Evolutionary conservation across 2,797 vertebrate genomes (phyloP).

Genomic region (Hoplostethus atlanticus): DNA sequence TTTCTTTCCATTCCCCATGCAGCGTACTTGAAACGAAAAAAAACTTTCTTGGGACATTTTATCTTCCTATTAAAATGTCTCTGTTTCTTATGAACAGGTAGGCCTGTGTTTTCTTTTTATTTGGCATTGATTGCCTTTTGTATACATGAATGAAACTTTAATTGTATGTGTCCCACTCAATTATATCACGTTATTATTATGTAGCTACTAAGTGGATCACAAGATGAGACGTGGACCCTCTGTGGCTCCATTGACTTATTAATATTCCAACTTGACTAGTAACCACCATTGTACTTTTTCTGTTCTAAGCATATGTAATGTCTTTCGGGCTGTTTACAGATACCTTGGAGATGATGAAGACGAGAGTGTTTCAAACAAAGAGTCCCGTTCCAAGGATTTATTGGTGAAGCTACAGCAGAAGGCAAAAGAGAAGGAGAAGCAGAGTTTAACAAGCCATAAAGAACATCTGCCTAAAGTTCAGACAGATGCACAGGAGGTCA

Average conservation of each 20-base stretch:
- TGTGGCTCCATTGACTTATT: too few species aligned
- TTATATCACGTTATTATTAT: neutral
- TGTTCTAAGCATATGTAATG: neutral
- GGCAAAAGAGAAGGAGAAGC: conserved; percentile 85
- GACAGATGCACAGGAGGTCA: neutral
- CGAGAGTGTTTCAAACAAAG: conserved; percentile 25
- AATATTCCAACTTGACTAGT: neutral
- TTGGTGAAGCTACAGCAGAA: conserved; percentile 88
- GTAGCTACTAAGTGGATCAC: too few species aligned
- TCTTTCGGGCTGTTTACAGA: conserved; percentile 59
- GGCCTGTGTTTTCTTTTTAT: neutral
- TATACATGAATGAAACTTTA: neutral
- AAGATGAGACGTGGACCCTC: too few species aligned
- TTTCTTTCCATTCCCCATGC: neutral
- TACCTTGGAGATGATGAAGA: conserved; percentile 85
- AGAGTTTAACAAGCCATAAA: conserved; percentile 39
- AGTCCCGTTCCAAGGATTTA: conserved; percentile 81
- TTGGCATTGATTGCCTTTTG: neutral
- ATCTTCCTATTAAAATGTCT: conserved; percentile 53
- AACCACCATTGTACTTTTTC: too few species aligned
- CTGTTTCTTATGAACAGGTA: conserved; percentile 78
- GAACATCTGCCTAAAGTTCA: neutral
- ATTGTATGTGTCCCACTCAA: neutral
- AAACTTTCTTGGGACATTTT: neutral
- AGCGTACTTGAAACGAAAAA: neutral